These are phyloP conservation scores for Micromys minutus DNA, from an alignment of 2,113 vertebrate species.

Conservation along the genomic window DNA sequence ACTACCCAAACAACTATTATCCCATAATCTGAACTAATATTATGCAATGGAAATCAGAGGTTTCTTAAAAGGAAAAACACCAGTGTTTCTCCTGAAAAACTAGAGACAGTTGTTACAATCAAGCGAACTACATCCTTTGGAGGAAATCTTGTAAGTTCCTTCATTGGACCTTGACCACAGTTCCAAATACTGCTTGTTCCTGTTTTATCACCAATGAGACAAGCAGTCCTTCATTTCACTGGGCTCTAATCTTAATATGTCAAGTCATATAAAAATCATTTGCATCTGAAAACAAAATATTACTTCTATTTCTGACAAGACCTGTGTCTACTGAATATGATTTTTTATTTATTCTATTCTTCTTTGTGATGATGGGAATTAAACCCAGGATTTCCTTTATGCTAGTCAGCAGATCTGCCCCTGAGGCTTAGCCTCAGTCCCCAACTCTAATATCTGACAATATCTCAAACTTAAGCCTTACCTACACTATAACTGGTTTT, in stretches of 20 bases:
- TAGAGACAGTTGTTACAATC: not conserved
- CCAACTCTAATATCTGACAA: not conserved
- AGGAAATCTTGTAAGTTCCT: not conserved
- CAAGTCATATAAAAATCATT: constrained; percentile 1
- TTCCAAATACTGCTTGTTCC: not conserved
- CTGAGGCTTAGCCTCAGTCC: not conserved
- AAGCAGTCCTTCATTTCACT: not conserved
- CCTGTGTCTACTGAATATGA: not conserved
- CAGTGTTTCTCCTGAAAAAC: not conserved
- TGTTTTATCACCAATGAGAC: not conserved
- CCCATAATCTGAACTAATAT: not conserved
- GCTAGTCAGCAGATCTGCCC: not conserved
- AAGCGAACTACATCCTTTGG: not conserved
- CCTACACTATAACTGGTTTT: not conserved
- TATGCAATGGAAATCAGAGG: not conserved
- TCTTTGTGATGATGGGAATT: not conserved
- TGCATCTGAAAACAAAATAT: not conserved
- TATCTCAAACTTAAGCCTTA: not conserved
- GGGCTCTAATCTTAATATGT: not conserved
- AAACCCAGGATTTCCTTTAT: not conserved
- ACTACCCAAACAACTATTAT: not conserved
- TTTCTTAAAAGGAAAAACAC: not conserved
- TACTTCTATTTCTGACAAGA: not conserved
- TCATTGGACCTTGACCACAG: not conserved
- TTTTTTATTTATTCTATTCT: not conserved